Percentiles rank a stretch among this genome's conserved stretches.
Evolutionary conservation across 2,797 vertebrate genomes (phyloP).

Genomic region (Otus scops): DNA sequence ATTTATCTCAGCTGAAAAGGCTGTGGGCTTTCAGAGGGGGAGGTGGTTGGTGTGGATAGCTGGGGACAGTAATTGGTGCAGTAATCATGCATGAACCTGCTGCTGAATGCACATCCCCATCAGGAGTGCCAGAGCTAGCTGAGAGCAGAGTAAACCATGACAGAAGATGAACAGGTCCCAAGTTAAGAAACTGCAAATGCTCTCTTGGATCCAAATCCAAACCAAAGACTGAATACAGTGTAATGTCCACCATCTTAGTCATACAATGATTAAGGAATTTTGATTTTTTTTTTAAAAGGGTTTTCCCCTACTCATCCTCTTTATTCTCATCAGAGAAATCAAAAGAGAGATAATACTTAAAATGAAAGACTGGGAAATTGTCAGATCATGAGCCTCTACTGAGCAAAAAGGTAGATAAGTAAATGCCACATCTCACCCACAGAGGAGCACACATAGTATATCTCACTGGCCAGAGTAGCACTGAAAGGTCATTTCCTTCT

Average conservation of each 20-base stretch:
- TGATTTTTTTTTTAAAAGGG: not conserved
- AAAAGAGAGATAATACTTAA: not conserved
- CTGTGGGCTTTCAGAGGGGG: accelerated
- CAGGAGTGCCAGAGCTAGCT: not conserved
- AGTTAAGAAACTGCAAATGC: not conserved
- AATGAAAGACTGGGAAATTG: not conserved
- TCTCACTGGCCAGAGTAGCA: not conserved
- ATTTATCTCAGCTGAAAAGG: not conserved
- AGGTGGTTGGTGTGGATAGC: not conserved
- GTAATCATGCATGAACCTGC: accelerated
- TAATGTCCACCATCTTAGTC: not conserved
- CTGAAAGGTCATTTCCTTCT: not conserved
- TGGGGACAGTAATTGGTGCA: not conserved
- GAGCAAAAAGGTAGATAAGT: not conserved
- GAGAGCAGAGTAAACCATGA: not conserved
- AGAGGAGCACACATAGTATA: not conserved
- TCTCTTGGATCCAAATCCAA: not conserved
- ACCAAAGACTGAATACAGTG: not conserved
- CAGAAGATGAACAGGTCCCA: not conserved
- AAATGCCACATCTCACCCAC: not conserved
- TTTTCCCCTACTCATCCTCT: not conserved
- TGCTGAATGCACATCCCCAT: not conserved
- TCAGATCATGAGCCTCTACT: accelerated
- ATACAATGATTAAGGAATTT: accelerated
- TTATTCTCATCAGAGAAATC: not conserved